Conservation (phyloP, 2,797 vertebrate species). For the Enteromius fasciolatus region DNA sequence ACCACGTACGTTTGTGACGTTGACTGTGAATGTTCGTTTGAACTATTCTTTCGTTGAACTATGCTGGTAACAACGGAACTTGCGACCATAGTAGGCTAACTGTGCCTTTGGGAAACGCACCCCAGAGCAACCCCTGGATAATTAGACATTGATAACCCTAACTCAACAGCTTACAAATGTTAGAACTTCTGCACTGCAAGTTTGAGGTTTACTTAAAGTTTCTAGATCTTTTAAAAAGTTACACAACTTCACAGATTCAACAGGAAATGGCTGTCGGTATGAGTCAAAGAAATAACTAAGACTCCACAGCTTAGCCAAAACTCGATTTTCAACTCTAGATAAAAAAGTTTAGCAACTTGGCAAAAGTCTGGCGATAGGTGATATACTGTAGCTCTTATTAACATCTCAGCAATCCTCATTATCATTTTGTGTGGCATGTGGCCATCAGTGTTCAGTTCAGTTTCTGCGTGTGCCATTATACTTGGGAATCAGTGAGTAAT, state of each 20-base stretch:
- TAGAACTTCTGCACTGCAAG: not conserved
- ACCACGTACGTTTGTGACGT: no score
- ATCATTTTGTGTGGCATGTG: not conserved
- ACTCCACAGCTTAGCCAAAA: not conserved
- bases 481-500: slow-evolving; percentile 37
- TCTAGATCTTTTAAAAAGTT: slow-evolving; percentile 1
- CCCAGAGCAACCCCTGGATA: not conserved
- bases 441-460: not conserved
- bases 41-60: no score
- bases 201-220: not conserved
- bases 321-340: not conserved
- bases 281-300: not conserved
- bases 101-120: no score
- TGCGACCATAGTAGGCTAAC: no score
- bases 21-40: no score
- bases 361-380: slow-evolving; percentile 7
- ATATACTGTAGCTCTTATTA: not conserved
- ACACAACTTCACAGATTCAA: not conserved
- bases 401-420: slow-evolving; percentile 14
- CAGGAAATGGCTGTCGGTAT: not conserved
- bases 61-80: no score
- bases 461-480: slow-evolving; percentile 16
- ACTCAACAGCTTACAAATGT: not conserved
- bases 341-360: not conserved
- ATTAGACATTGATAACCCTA: not conserved